phyloP scores from a whole-genome alignment of 2,888 invertebrate genomes.

The Onthophagus sagittarius region DNA sequence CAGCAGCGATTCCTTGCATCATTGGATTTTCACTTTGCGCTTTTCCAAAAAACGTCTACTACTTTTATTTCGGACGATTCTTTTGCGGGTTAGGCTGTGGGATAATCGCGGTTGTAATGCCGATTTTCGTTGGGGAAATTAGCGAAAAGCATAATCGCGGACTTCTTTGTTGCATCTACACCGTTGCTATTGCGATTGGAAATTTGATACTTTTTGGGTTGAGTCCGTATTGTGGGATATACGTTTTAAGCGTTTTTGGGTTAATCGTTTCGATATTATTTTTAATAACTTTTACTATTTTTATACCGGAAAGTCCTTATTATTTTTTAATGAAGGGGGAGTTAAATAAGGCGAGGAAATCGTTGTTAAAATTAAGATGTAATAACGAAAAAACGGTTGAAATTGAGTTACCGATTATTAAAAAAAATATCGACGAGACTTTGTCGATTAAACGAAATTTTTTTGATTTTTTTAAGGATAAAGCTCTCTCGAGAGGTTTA shows the following conservation, averaged over 20 bases:
- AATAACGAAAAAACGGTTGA: constrained; percentile 55
- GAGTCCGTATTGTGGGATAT: constrained; percentile 67
- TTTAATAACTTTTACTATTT: constrained; percentile 58
- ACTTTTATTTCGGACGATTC: constrained; percentile 25
- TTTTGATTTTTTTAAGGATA: constrained; percentile 34
- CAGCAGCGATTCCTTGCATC: constrained; percentile 61
- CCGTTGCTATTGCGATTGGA: constrained; percentile 61
- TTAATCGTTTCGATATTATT: constrained; percentile 49
- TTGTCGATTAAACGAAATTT: constrained; percentile 38
- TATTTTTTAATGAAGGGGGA: constrained; percentile 58
- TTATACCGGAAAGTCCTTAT: constrained; percentile 78
- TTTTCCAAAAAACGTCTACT: constrained; percentile 19
- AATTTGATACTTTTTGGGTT: constrained; percentile 63
- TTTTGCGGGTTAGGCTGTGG: constrained; percentile 46
- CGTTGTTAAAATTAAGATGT: constrained; percentile 64
- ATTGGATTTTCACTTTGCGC: constrained; percentile 43
- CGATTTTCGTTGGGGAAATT: constrained; percentile 84
- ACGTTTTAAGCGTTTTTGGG: constrained; percentile 59
- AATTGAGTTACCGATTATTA: constrained; percentile 53
- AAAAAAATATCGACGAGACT: constrained; percentile 37
- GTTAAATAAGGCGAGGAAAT: constrained; percentile 56
- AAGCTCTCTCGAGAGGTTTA: constrained; percentile 45
- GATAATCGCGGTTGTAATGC: constrained; percentile 66
- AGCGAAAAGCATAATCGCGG: constrained; percentile 76
- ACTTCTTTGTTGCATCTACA: constrained; percentile 68